Conservation (phyloP, 2,888 invertebrate species). For the Eupsilia transversa region DNA sequence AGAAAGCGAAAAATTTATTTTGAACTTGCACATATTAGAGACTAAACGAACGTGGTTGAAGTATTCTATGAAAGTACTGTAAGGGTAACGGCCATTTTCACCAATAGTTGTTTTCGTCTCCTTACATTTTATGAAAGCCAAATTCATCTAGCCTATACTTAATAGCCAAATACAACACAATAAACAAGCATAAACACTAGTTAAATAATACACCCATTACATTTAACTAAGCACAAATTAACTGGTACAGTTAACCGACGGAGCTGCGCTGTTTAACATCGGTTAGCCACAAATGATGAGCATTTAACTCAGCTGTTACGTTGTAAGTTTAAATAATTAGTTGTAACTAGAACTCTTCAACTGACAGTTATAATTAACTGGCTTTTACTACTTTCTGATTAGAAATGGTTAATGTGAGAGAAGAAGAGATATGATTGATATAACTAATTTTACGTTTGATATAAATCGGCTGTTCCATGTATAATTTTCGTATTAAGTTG, state of each 20-base stretch:
- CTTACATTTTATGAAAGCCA: no score
- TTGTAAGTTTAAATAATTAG: constrained; percentile 67
- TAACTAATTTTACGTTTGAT: not conserved
- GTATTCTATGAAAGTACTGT: no score
- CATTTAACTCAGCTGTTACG: constrained; percentile 69
- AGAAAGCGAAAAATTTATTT: no score
- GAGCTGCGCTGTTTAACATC: constrained; percentile 71
- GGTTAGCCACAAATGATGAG: constrained; percentile 76
- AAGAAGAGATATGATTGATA: constrained; percentile 6
- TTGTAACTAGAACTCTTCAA: constrained; percentile 55
- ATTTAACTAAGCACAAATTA: constrained; percentile 64
- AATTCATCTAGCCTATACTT: no score
- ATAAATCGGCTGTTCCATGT: not conserved
- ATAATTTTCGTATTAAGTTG: not conserved
- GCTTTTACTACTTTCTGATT: constrained; percentile 41
- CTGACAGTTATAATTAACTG: constrained; percentile 41
- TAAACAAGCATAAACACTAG: constrained; percentile 31
- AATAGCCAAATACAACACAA: not conserved
- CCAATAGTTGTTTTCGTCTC: no score
- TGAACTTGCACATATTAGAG: no score
- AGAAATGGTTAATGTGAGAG: constrained; percentile 27
- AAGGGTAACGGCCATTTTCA: no score
- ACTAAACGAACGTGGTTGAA: no score
- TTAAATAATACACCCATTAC: constrained; percentile 57
- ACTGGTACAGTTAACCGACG: constrained; percentile 69